A percentile compares a stretch with the other conserved stretches of the same genome.
Evolutionary conservation across 2,113 vertebrate genomes (phyloP).

Genomic region (Corydoras sp.): DNA sequence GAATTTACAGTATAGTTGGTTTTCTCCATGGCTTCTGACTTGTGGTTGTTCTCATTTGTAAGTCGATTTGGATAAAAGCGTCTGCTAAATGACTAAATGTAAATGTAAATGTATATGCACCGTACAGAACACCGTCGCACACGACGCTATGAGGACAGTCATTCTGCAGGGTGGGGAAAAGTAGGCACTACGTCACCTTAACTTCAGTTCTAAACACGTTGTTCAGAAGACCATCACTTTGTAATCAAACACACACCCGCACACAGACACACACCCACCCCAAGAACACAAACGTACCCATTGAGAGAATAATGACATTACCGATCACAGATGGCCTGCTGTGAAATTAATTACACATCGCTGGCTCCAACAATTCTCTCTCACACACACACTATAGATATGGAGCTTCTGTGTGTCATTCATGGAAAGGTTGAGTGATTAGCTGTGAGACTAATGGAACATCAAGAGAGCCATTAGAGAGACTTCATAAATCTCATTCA

Average conservation of each 20-base stretch:
- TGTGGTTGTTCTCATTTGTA: too few relatives aligned
- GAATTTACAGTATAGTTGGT: too few relatives aligned
- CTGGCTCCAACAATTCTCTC: too few relatives aligned
- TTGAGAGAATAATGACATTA: not conserved
- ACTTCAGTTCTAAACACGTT: slow-evolving; percentile 50
- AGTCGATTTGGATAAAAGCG: too few relatives aligned
- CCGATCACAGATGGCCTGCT: not conserved
- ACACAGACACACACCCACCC: slow-evolving; percentile 8
- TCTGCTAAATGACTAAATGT: too few relatives aligned
- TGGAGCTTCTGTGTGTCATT: slow-evolving; percentile 4
- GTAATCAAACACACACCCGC: slow-evolving; percentile 9
- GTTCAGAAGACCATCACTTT: slow-evolving; percentile 61
- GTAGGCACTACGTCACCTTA: slow-evolving; percentile 17
- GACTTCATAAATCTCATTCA: slow-evolving; percentile 28
- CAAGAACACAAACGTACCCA: not conserved
- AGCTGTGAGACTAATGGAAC: slow-evolving; percentile 16
- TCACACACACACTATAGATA: slow-evolving; percentile 8
- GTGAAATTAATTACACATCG: too few relatives aligned
- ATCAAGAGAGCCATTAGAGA: slow-evolving; percentile 24
- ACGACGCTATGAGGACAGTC: too few relatives aligned
- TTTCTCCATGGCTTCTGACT: too few relatives aligned
- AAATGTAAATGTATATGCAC: too few relatives aligned
- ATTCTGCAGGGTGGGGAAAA: slow-evolving; percentile 16
- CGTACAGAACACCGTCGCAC: too few relatives aligned
- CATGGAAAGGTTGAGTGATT: slow-evolving; percentile 13